Evolutionary conservation across 2,797 vertebrate genomes (phyloP).

Genomic region (Pangasius djambal): DNA sequence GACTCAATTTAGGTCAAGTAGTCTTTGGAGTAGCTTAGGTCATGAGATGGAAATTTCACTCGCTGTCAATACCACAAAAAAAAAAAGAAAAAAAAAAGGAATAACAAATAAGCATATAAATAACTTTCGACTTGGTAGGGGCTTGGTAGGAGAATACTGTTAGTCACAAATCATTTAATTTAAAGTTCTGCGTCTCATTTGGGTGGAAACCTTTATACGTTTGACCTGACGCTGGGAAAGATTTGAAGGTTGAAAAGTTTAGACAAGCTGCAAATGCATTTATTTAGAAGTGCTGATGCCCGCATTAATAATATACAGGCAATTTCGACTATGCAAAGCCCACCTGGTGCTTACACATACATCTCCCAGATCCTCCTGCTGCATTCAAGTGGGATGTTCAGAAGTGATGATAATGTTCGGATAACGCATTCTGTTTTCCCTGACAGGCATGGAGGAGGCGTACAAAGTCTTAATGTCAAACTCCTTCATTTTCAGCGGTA

Average conservation of each 20-base stretch:
- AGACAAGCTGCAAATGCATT: slow-evolving; percentile 21
- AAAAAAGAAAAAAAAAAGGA: neutral
- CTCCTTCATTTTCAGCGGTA: neutral
- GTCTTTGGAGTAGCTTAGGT: neutral
- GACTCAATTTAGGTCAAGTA: neutral
- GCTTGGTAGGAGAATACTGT: neutral
- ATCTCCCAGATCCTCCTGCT: slow-evolving; percentile 15
- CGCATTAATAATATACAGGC: slow-evolving; percentile 47
- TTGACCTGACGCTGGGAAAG: slow-evolving; percentile 42
- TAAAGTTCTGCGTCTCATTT: neutral
- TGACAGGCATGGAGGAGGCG: neutral
- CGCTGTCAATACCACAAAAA: neutral
- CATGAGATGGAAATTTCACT: neutral
- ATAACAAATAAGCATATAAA: slow-evolving; percentile 15
- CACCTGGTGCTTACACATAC: slow-evolving; percentile 39
- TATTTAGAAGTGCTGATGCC: slow-evolving; percentile 34
- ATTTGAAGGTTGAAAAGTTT: slow-evolving; percentile 24
- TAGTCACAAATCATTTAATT: neutral
- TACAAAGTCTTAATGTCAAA: slow-evolving; percentile 1
- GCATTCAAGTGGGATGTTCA: slow-evolving; percentile 10
- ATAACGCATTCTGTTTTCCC: slow-evolving; percentile 17
- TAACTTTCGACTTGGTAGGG: neutral
- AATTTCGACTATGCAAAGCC: slow-evolving; percentile 33
- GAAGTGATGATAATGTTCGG: neutral
- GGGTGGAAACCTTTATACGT: neutral